phyloP scores from a whole-genome alignment of 2,888 invertebrate genomes.

The Drosophila kokeensis region DNA sequence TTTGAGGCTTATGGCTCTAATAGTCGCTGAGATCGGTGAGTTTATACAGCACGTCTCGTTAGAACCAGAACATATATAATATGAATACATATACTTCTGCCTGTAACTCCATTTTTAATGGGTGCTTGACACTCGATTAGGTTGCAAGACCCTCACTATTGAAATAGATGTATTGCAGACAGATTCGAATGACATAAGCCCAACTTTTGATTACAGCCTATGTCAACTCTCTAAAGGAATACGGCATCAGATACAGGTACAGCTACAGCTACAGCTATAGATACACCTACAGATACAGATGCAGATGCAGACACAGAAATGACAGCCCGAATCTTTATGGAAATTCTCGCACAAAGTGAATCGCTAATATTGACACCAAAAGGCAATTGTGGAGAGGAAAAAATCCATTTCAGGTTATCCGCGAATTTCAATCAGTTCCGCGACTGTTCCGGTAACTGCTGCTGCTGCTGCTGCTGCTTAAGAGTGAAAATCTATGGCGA shows the following conservation, averaged over 20 bases:
- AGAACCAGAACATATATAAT: not conserved
- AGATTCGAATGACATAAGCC: not conserved
- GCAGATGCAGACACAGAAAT: not conserved
- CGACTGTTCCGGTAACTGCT: constrained; percentile 37
- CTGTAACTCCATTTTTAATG: not conserved
- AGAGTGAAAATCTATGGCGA: constrained; percentile 54
- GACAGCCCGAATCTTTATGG: constrained; percentile 3
- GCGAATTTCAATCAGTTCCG: constrained; percentile 84
- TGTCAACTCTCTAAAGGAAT: not conserved
- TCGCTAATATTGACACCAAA: constrained; percentile 82
- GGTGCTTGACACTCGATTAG: not conserved
- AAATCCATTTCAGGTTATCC: constrained; percentile 84
- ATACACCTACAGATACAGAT: not conserved
- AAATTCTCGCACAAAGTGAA: constrained; percentile 69
- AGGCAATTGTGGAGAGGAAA: constrained; percentile 83
- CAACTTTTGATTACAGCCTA: not conserved
- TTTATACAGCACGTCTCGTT: not conserved
- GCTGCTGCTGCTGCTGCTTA: constrained; percentile 13
- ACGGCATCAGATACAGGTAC: not conserved
- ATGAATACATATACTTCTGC: not conserved
- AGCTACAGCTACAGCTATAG: not conserved
- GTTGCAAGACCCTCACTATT: not conserved
- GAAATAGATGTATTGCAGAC: not conserved
- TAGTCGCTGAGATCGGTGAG: not conserved
- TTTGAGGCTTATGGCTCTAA: not conserved